Conservation (phyloP, 2,888 invertebrate species). For the Rambutsinella grinnellia region DNA sequence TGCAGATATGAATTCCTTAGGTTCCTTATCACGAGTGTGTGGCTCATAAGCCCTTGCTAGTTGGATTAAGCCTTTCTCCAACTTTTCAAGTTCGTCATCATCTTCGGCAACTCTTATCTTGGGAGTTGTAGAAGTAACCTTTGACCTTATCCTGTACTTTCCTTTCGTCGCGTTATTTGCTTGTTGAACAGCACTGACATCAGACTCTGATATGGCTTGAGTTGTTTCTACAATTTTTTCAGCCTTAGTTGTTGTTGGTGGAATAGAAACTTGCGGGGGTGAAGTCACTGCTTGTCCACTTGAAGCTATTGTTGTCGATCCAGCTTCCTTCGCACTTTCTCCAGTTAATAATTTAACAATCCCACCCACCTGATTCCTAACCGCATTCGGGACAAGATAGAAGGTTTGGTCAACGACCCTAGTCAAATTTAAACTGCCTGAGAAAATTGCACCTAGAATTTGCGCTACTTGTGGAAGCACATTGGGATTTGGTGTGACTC, state of each 20-base stretch:
- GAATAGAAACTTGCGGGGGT: neutral
- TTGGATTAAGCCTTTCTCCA: constrained; percentile 55
- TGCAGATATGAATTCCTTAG: constrained; percentile 45
- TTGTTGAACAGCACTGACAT: neutral
- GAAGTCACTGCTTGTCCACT: neutral
- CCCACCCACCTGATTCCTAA: constrained; percentile 62
- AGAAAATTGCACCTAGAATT: constrained; percentile 65
- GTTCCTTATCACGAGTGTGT: constrained; percentile 45
- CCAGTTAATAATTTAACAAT: constrained; percentile 63
- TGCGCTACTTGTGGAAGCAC: constrained; percentile 65
- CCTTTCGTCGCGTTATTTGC: neutral
- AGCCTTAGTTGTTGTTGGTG: neutral
- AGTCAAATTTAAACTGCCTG: constrained; percentile 63
- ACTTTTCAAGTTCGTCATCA: constrained; percentile 59
- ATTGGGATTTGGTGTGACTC: constrained; percentile 60
- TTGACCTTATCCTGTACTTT: constrained; percentile 25
- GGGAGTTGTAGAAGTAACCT: constrained; percentile 4
- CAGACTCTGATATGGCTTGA: neutral
- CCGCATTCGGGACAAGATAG: constrained; percentile 58
- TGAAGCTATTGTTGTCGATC: neutral
- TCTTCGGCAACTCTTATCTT: constrained; percentile 22
- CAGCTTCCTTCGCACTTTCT: constrained; percentile 17
- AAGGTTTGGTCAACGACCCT: constrained; percentile 63
- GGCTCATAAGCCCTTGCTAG: constrained; percentile 59
- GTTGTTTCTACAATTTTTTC: neutral